Evolutionary conservation across 2,113 vertebrate species (phyloP).

Genomic region (Smithornis capensis): DNA sequence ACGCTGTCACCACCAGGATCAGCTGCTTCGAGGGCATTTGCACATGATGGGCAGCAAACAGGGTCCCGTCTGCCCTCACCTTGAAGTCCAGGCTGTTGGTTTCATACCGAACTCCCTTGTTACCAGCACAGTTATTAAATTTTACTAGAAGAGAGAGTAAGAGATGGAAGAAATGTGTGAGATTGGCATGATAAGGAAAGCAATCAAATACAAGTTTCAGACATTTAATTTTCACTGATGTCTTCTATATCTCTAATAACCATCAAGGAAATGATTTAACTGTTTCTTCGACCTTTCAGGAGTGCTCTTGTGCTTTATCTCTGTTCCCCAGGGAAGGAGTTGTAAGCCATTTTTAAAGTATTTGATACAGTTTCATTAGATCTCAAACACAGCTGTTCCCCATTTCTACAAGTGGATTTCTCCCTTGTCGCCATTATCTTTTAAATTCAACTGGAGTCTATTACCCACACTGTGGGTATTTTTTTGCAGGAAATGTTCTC

Average conservation of each 20-base stretch:
- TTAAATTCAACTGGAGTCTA: conserved; percentile 43
- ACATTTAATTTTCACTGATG: conserved; percentile 56
- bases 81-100: conserved; percentile 85
- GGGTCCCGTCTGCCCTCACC: conserved; percentile 81
- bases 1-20: conserved; percentile 80
- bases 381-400: conserved; percentile 44
- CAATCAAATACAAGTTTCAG: conserved; percentile 63
- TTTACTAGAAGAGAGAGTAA: conserved; percentile 77
- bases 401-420: conserved; percentile 48
- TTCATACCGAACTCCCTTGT: conserved; percentile 78
- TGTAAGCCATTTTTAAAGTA: conserved; percentile 28
- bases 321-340: neutral
- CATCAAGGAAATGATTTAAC: conserved; percentile 41
- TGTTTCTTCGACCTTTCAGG: conserved; percentile 54
- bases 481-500: neutral
- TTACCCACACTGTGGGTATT: conserved; percentile 24
- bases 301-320: conserved; percentile 50
- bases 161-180: conserved; percentile 37
- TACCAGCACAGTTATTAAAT: conserved; percentile 87
- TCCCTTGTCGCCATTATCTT: conserved; percentile 29
- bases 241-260: conserved; percentile 26
- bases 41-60: conserved; percentile 76
- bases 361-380: conserved; percentile 16
- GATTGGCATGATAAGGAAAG: conserved; percentile 52
- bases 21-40: conserved; percentile 78